Percentiles rank a stretch among this genome's conserved stretches.
These are phyloP conservation scores for Manis pentadactyla DNA, from an alignment of 2,797 vertebrate genomes.

Conservation along the genomic window DNA sequence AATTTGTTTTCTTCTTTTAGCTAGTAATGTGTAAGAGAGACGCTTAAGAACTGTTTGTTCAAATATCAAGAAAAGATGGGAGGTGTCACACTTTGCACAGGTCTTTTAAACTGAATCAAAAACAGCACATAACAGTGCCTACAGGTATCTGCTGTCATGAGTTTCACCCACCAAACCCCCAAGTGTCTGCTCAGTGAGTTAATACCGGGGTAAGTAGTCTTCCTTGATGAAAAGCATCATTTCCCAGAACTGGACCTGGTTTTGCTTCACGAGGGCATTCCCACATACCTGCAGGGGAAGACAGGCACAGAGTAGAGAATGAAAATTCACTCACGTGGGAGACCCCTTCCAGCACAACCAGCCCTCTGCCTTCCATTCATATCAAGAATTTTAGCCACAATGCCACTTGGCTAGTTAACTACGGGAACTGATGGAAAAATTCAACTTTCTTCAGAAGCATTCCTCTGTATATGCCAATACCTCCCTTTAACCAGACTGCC, in stretches of 20 bases:
- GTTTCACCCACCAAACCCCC: neutral
- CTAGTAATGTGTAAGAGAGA: neutral
- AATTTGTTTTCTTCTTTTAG: neutral
- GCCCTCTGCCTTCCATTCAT: neutral
- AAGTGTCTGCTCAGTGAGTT: neutral
- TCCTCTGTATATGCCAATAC: neutral
- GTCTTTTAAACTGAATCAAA: neutral
- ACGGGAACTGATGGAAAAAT: neutral
- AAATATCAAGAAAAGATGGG: neutral
- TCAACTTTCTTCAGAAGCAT: neutral
- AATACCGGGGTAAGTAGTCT: conserved; percentile 94
- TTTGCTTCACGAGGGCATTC: conserved; percentile 93
- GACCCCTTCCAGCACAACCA: neutral
- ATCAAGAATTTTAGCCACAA: neutral
- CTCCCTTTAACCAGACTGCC: neutral
- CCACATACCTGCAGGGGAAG: conserved; percentile 93
- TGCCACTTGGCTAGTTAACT: neutral
- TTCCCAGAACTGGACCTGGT: conserved; percentile 96
- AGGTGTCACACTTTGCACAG: neutral
- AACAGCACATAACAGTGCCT: neutral
- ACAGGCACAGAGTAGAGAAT: neutral
- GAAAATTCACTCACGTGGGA: neutral
- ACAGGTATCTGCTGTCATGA: neutral
- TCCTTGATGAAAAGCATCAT: conserved; percentile 92
- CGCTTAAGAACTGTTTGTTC: conserved; percentile 22